Evolutionary conservation across 2,113 vertebrate species (phyloP).

Genomic region (Coptodon rendalli): DNA sequence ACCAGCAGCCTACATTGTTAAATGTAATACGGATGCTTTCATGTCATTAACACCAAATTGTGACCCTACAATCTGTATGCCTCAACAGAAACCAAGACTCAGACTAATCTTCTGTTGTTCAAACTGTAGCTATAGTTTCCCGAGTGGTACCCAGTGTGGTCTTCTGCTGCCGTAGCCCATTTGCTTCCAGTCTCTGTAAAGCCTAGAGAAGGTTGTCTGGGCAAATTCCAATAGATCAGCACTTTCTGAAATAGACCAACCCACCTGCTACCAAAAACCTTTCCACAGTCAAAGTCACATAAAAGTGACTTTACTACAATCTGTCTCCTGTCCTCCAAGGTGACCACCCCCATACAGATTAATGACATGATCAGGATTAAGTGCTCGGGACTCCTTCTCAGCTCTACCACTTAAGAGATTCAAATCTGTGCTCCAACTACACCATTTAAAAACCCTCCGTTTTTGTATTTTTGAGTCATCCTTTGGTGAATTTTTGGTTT

Average conservation of each 20-base stretch:
- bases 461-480: not conserved
- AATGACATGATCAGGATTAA: not conserved
- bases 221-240: not conserved
- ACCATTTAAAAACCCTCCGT: accelerated
- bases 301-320: not conserved
- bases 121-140: not conserved
- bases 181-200: not conserved
- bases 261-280: accelerated
- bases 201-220: not conserved
- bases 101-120: not conserved
- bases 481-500: not conserved
- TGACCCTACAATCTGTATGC: accelerated
- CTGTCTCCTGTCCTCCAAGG: not conserved
- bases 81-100: not conserved
- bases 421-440: not conserved
- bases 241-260: not conserved
- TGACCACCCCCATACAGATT: not conserved
- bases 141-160: accelerated
- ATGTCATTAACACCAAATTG: not conserved
- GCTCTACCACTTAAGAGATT: not conserved
- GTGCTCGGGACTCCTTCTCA: accelerated
- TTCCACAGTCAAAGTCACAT: not conserved
- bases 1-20: not conserved
- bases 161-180: not conserved
- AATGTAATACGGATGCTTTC: not conserved